These are phyloP conservation scores for Atherinosoma microstoma DNA, from an alignment of 2,797 vertebrate genomes.

Conservation along the genomic window DNA sequence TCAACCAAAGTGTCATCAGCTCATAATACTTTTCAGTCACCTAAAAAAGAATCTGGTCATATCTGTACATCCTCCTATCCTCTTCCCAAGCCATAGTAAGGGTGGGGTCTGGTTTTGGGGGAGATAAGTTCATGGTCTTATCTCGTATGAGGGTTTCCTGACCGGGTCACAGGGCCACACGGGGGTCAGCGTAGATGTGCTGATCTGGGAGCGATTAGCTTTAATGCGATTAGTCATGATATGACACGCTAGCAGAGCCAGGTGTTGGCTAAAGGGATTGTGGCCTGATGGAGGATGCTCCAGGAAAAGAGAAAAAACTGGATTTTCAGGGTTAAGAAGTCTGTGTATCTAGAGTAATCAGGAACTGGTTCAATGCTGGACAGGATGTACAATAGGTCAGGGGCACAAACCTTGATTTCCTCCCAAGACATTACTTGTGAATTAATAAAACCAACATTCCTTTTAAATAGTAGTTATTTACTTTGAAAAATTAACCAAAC, in stretches of 20 bases:
- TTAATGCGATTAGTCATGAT: conserved; percentile 73
- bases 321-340: conserved; percentile 10
- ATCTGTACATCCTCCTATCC: conserved; percentile 14
- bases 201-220: conserved; percentile 76
- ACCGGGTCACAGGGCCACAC: conserved; percentile 60
- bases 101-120: conserved; percentile 51
- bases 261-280: conserved; percentile 52
- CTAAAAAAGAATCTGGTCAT: conserved; percentile 45
- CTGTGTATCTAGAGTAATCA: conserved; percentile 16
- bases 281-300: conserved; percentile 23
- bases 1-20: conserved; percentile 52
- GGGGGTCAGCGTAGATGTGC: conserved; percentile 64
- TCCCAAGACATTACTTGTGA: too few relatives aligned
- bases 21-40: conserved; percentile 38
- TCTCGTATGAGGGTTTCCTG: conserved; percentile 59
- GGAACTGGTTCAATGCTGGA: neutral
- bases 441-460: too few relatives aligned
- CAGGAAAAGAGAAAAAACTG: conserved; percentile 10
- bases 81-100: conserved; percentile 15
- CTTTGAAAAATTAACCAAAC: too few relatives aligned
- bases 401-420: neutral
- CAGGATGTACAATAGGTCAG: conserved; percentile 4
- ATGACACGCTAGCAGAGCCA: conserved; percentile 71
- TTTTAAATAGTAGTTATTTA: too few relatives aligned
- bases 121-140: conserved; percentile 63